Conservation (phyloP, 1,140 invertebrate genomes). For the Drosophila orena region DNA sequence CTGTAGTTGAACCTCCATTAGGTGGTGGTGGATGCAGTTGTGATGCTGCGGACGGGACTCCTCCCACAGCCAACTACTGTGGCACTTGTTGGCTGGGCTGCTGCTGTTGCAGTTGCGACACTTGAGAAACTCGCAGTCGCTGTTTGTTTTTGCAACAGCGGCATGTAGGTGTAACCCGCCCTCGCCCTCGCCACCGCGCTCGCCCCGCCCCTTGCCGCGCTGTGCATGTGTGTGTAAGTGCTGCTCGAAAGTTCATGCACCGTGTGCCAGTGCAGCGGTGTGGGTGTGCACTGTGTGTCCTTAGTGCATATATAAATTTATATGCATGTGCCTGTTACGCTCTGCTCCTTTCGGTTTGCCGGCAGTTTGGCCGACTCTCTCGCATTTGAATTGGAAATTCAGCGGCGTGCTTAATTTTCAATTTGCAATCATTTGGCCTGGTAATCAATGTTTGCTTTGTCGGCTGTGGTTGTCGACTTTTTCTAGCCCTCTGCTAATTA, state of each 20-base stretch:
- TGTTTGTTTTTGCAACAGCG: constrained; percentile 70
- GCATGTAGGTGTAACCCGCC: constrained; percentile 52
- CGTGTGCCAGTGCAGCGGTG: constrained; percentile 46
- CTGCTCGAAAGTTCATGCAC: constrained; percentile 82
- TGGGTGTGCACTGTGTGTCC: not conserved
- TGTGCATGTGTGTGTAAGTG: constrained; percentile 64
- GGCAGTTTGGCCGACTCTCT: constrained; percentile 37
- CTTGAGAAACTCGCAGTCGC: constrained; percentile 72
- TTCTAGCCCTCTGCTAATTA: constrained; percentile 65
- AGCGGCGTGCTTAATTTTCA: constrained; percentile 75
- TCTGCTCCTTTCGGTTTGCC: constrained; percentile 51
- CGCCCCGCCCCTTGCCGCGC: not conserved
- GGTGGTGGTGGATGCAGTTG: constrained; percentile 43
- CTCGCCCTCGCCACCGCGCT: not conserved
- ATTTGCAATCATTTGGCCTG: constrained; percentile 76
- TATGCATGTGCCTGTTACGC: constrained; percentile 63
- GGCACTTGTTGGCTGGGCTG: constrained; percentile 77
- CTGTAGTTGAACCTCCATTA: constrained; percentile 42
- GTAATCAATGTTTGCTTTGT: constrained; percentile 68
- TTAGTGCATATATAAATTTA: constrained; percentile 54
- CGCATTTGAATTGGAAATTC: constrained; percentile 79
- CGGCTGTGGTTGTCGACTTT: constrained; percentile 41
- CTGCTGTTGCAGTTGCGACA: constrained; percentile 59
- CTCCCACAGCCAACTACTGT: constrained; percentile 45
- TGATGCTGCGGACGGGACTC: constrained; percentile 43